Conservation (phyloP, 2,888 invertebrate species). For the Diplazon laetatorius region DNA sequence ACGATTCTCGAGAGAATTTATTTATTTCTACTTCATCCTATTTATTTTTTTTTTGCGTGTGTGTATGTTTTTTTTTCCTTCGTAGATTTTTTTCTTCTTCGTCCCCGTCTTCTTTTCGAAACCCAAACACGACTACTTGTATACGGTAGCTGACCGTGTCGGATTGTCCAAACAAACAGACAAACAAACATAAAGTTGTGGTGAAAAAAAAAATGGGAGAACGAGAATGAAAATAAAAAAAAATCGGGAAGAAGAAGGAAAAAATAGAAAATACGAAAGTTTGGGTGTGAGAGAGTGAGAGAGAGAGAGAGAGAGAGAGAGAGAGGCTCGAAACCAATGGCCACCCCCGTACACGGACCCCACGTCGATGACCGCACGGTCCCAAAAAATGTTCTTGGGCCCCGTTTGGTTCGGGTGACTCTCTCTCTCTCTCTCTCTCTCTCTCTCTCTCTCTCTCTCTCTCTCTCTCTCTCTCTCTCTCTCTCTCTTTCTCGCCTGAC, state of each 20-base stretch:
- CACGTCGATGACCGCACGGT: conserved; percentile 51
- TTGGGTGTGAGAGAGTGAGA: too few species aligned
- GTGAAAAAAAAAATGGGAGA: too few species aligned
- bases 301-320: conserved; percentile 34
- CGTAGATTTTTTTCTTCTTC: conserved; percentile 23
- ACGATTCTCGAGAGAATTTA: conserved; percentile 17
- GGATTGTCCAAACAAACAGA: conserved; percentile 74
- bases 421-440: too few species aligned
- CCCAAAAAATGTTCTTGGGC: conserved; percentile 49
- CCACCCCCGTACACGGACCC: conserved; percentile 37
- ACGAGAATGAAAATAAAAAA: too few species aligned
- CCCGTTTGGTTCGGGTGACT: background rate
- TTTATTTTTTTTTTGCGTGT: conserved; percentile 11
- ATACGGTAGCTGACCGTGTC: conserved; percentile 59
- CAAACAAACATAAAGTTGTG: conserved; percentile 72
- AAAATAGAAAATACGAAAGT: conserved; percentile 28
- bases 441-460: too few species aligned
- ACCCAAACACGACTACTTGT: conserved; percentile 30
- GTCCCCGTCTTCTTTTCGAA: conserved; percentile 5
- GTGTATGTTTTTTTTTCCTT: conserved; percentile 6
- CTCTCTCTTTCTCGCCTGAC: too few species aligned
- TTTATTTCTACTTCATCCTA: too few species aligned
- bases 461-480: too few species aligned
- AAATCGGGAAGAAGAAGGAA: conserved; percentile 4
- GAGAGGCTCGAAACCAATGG: conserved; percentile 2